Evolutionary conservation across 2,113 vertebrate genomes (phyloP), one percentile per base, ranked within the genome.

Genomic region (Ctenodactylus gundi): DNA sequence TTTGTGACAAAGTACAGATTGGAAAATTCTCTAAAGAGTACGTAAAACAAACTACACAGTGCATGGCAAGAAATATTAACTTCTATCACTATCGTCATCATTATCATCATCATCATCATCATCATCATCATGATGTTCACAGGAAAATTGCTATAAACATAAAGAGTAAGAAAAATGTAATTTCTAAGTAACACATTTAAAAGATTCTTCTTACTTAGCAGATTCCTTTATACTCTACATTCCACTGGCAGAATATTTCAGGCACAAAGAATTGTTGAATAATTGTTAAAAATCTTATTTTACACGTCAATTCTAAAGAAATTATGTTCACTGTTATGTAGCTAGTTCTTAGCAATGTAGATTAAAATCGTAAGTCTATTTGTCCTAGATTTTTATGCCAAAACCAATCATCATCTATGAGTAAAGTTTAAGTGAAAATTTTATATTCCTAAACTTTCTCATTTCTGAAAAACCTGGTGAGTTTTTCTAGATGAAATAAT

Each of bases 381-480:
- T 91, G 68, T 80, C 72, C 31, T 39, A 93, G n/a, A 78, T 46
- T 15, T 57, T 44, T 65, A 14, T 14, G 18, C 15, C 60, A 36
- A 88, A 62, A 62, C 60, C 51, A 94, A n/a, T 31, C 25, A 80
- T 25, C 7, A 62, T 41, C 15, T 11, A 23, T 78, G 17, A 94
- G n/a, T 67, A 78, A 67, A 90, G 31, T 73, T 92, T 80, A 86
- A 53, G 55, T 60, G 41, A 72, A 90, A 89, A 64, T 36, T 70
- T 77, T 39, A 31, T 49, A 88, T 62, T 82, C 68, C 34, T 36
- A 87, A 83, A 20, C 10, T 62, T 82, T 25, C 21, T 7, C 60
- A 21, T n/a, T 86, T 68, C 44, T 80, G 25, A 4, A 53, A n/a
- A 89, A 44, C 1, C 44, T 89, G 13, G 41, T 77, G n/a, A n/a